phyloP scores from a whole-genome alignment of 30 jellyfish, hydroid and myxozoan genomes.

The Hydractinia symbiolongicarpus region DNA sequence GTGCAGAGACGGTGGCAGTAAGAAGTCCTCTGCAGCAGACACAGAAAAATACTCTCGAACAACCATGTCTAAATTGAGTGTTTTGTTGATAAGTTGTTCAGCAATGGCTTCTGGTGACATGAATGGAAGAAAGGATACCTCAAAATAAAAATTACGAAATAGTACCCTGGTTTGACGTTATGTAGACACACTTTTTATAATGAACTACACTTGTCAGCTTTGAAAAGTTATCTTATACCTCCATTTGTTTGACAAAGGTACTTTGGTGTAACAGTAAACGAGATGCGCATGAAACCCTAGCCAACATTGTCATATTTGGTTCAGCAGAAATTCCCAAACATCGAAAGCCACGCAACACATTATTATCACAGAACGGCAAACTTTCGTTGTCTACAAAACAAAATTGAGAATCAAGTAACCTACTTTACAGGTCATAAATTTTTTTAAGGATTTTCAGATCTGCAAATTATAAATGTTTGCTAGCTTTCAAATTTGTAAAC shows the following conservation, averaged over 20 bases:
- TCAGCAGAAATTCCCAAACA: conserved; percentile 25
- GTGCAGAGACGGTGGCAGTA: conserved; percentile 19
- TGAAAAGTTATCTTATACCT: background rate
- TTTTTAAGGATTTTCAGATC: too few species aligned
- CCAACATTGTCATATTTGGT: conserved; percentile 7
- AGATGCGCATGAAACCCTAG: conserved; percentile 20
- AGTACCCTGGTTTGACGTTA: too few species aligned
- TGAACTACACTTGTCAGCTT: too few species aligned
- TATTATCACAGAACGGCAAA: conserved; percentile 25
- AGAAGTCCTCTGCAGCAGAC: conserved; percentile 18
- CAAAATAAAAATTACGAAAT: background rate
- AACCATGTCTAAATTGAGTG: conserved; percentile 8
- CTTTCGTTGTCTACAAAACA: conserved; percentile 10
- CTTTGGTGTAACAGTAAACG: conserved; percentile 19
- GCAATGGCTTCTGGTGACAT: conserved; percentile 9
- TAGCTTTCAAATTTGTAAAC: too few species aligned
- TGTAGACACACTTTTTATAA: too few species aligned
- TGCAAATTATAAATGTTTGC: too few species aligned
- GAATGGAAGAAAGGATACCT: conserved; percentile 24
- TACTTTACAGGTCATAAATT: too few species aligned
- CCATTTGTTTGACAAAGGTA: conserved; percentile 33
- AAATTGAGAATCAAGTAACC: too few species aligned
- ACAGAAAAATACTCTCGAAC: conserved; percentile 31
- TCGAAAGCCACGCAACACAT: conserved; percentile 27
- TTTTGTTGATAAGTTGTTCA: background rate